Evolutionary conservation across 2,113 vertebrate species (phyloP).

Genomic region (Vidua macroura): DNA sequence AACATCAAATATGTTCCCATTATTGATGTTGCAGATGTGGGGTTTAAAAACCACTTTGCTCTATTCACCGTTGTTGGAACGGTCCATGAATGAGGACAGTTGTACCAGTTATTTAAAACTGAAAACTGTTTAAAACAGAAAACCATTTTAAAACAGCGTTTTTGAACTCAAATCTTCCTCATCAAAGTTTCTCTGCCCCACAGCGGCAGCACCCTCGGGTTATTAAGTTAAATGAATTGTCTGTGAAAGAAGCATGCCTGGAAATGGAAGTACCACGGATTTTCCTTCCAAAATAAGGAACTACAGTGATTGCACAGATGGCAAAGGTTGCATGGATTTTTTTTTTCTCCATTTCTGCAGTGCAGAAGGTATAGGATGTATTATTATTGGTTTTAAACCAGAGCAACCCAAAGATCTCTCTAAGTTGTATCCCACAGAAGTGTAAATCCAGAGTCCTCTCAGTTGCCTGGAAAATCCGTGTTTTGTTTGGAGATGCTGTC

Average conservation of each 20-base stretch:
- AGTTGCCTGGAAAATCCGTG: rapidly evolving
- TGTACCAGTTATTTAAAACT: slow-evolving; percentile 33
- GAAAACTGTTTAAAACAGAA: slow-evolving; percentile 3
- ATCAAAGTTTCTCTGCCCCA: neutral
- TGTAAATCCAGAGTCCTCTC: neutral
- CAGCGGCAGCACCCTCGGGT: neutral
- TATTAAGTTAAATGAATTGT: neutral
- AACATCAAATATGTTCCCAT: neutral
- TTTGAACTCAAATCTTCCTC: neutral
- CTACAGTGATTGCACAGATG: neutral
- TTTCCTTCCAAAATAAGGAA: neutral
- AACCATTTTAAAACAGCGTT: neutral
- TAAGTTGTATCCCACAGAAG: neutral
- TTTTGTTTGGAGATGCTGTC: neutral
- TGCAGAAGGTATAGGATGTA: neutral
- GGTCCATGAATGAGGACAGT: neutral
- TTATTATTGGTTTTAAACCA: neutral
- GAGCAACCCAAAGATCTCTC: neutral
- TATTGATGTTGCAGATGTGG: neutral
- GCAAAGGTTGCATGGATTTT: neutral
- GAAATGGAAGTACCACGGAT: neutral
- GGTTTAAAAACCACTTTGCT: neutral
- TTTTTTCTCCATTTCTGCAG: neutral
- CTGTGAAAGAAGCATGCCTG: neutral
- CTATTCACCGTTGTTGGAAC: neutral